Percentiles rank a stretch among this genome's conserved stretches.
Evolutionary conservation across 2,113 vertebrate species (phyloP).

Genomic region (Gallinago jamesoni): DNA sequence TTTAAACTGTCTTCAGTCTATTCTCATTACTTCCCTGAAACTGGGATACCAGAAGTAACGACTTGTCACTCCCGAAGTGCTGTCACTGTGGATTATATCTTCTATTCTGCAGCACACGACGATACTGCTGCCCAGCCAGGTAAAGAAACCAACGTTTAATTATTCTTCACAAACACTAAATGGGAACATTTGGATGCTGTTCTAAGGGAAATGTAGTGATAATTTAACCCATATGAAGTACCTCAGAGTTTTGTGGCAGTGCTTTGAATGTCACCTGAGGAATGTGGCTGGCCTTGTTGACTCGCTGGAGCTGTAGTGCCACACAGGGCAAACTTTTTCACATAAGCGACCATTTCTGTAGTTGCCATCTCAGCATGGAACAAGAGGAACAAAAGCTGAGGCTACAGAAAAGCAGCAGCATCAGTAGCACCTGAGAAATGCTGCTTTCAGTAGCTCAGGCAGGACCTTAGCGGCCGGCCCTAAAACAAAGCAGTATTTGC

Average conservation of each 20-base stretch:
- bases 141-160: slow-evolving; percentile 20
- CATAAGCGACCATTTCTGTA: neutral
- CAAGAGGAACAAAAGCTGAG: neutral
- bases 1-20: slow-evolving; percentile 90
- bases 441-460: neutral
- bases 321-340: neutral
- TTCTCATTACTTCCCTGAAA: slow-evolving; percentile 81
- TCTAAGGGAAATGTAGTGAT: neutral
- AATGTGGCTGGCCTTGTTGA: rapidly evolving
- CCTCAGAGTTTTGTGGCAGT: neutral
- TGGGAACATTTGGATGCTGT: neutral
- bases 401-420: neutral
- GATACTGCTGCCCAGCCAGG: slow-evolving; percentile 65
- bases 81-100: slow-evolving; percentile 95
- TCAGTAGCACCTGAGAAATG: neutral
- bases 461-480: neutral
- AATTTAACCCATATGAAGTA: neutral
- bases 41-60: slow-evolving; percentile 88
- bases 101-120: slow-evolving; percentile 83
- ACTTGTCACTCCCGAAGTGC: slow-evolving; percentile 90
- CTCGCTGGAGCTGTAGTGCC: neutral
- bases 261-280: neutral
- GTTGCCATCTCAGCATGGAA: neutral
- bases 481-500: neutral
- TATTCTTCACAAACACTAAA: neutral